These are phyloP conservation scores for Fulmarus glacialis DNA, from an alignment of 2,113 vertebrate genomes.

Conservation along the genomic window DNA sequence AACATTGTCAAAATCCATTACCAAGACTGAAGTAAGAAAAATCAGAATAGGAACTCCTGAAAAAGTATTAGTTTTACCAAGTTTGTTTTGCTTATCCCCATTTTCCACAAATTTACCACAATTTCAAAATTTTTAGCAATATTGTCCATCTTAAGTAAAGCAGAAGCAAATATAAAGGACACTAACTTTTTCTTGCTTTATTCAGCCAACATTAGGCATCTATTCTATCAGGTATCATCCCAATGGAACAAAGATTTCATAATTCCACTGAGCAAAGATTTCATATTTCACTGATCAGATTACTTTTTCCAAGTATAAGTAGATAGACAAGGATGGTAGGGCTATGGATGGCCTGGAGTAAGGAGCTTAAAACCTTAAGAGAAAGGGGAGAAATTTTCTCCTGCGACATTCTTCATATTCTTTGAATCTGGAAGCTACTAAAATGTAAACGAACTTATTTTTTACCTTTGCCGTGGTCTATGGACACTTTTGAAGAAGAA, in stretches of 20 bases:
- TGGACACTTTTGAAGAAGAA: neutral
- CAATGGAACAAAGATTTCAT: neutral
- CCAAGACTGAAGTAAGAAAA: neutral
- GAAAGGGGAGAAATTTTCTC: neutral
- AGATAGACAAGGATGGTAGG: neutral
- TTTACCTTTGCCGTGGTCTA: neutral
- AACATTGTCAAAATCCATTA: neutral
- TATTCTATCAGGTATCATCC: neutral
- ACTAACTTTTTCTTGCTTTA: neutral
- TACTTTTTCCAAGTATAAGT: neutral
- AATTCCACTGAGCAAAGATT: neutral
- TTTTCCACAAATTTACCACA: neutral
- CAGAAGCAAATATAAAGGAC: neutral
- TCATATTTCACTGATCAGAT: neutral
- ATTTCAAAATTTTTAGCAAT: neutral
- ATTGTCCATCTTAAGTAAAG: neutral
- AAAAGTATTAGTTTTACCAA: neutral
- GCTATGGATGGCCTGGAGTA: neutral
- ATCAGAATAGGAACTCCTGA: neutral
- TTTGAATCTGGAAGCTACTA: neutral
- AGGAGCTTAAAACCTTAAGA: neutral
- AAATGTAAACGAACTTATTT: neutral
- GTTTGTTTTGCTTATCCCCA: neutral
- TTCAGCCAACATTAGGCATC: neutral
- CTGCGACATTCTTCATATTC: neutral